Conservation (phyloP, 2,113 vertebrate genomes). For the Eubucco bourcierii region DNA sequence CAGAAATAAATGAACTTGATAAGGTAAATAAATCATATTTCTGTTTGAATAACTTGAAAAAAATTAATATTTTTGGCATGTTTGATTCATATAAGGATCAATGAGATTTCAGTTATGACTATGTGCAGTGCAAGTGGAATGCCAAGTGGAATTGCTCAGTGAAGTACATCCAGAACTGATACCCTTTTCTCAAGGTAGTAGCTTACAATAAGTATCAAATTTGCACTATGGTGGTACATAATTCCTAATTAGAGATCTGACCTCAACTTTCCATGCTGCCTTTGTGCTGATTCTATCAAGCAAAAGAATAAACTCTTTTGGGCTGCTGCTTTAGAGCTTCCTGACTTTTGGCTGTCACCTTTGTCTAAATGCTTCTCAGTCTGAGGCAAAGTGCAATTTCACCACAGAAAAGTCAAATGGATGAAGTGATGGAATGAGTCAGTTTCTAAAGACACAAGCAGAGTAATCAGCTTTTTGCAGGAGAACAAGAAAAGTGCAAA, state of each 20-base stretch:
- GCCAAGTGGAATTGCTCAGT: neutral
- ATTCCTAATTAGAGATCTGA: neutral
- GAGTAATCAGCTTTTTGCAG: neutral
- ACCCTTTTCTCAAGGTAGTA: neutral
- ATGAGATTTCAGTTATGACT: neutral
- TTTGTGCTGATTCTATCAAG: neutral
- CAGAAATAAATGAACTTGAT: neutral
- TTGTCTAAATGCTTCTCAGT: neutral
- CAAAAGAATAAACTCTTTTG: neutral
- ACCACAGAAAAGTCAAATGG: neutral
- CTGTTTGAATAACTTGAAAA: neutral
- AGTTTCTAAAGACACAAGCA: neutral
- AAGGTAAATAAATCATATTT: constrained; percentile 21
- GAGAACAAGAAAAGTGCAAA: neutral
- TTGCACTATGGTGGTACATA: neutral
- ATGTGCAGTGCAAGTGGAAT: neutral
- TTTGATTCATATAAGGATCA: neutral
- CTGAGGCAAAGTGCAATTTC: neutral
- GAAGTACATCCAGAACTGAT: neutral
- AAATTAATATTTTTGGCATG: neutral
- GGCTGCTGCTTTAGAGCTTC: neutral
- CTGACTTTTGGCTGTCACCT: neutral
- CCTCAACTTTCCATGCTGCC: neutral
- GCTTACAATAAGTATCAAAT: constrained; percentile 1
- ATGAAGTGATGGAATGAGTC: neutral